A percentile compares a stretch with the other conserved stretches of the same genome.
Evolutionary conservation across 1,140 invertebrate species (phyloP).

Genomic region (Pteromalus puparum): DNA sequence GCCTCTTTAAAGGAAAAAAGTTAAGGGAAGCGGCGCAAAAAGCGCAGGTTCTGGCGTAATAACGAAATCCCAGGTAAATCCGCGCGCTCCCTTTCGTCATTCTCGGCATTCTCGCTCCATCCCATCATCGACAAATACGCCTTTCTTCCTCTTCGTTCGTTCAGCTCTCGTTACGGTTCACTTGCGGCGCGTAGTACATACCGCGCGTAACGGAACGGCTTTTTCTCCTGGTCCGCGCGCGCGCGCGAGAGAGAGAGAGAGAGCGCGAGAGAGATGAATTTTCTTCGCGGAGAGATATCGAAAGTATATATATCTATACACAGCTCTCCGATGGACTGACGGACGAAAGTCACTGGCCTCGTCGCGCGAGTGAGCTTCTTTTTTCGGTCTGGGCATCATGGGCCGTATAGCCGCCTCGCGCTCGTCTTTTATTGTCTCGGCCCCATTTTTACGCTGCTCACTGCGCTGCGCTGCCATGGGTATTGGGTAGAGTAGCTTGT

Average conservation of each 20-base stretch:
- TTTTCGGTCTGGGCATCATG: constrained; percentile 21
- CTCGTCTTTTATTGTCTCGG: constrained; percentile 41
- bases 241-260: neutral
- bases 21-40: constrained; percentile 3
- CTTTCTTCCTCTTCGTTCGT: constrained; percentile 34
- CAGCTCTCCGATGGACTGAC: neutral
- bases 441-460: constrained; percentile 36
- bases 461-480: too few relatives aligned
- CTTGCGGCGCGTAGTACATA: constrained; percentile 56
- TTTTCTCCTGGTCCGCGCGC: constrained; percentile 49
- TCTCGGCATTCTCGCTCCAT: constrained; percentile 28
- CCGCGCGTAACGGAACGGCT: constrained; percentile 57
- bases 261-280: constrained; percentile 41
- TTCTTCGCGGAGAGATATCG: constrained; percentile 44
- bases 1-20: neutral
- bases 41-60: neutral
- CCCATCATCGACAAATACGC: constrained; percentile 33
- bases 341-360: constrained; percentile 39
- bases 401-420: constrained; percentile 7
- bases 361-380: constrained; percentile 37
- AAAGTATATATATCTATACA: constrained; percentile 1
- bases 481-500: neutral
- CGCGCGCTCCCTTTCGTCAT: constrained; percentile 16
- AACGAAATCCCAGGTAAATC: constrained; percentile 45
- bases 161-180: constrained; percentile 58